Percentiles rank a stretch among this genome's conserved stretches.
phyloP scores from a whole-genome alignment of 2,888 invertebrate species.

The Dasysyrphus tricinctus region DNA sequence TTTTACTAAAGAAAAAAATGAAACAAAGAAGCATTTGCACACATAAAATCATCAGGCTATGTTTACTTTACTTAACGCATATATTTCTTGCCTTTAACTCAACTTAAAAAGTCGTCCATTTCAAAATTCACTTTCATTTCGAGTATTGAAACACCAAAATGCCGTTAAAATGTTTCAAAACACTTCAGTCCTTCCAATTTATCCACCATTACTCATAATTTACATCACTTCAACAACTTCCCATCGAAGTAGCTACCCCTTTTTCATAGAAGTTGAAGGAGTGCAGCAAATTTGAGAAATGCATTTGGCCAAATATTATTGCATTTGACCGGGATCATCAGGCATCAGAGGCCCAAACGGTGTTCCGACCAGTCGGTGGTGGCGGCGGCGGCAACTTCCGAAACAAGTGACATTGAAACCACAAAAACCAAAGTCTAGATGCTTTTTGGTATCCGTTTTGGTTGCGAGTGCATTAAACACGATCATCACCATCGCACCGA shows the following conservation, averaged over 20 bases:
- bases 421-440: constrained; percentile 75
- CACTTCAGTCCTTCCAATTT: background rate
- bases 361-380: background rate
- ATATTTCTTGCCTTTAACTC: too few species aligned
- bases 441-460: constrained; percentile 74
- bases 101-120: too few species aligned
- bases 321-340: constrained; percentile 45
- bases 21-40: too few species aligned
- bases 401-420: constrained; percentile 73
- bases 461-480: constrained; percentile 74
- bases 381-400: constrained; percentile 54
- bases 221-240: background rate
- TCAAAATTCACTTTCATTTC: too few species aligned
- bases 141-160: background rate
- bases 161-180: background rate
- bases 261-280: background rate
- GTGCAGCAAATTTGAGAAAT: constrained; percentile 52
- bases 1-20: too few species aligned
- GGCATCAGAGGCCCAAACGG: background rate
- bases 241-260: background rate
- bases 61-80: too few species aligned
- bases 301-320: constrained; percentile 60
- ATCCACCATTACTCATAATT: constrained; percentile 37
- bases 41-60: too few species aligned
- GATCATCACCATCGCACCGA: constrained; percentile 62